Evolutionary conservation across 2,797 vertebrate species (phyloP), one percentile per base, ranked within the genome.

Genomic region (Darevskia nairensis): DNA sequence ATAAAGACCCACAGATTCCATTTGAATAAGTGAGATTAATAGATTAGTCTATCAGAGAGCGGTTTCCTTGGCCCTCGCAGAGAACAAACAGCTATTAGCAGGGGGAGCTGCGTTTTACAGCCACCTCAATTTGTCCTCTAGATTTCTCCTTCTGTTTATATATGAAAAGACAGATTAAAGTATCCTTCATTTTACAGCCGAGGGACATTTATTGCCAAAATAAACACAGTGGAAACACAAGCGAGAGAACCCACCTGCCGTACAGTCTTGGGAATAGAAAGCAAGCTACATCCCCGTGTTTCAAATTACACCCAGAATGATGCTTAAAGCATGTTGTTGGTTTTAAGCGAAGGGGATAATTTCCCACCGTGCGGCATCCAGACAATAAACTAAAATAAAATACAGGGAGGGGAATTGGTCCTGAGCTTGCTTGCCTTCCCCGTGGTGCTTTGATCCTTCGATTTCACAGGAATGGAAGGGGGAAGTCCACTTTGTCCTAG

Each of bases 41-140:
- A 17, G 15, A 80, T 80, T 80, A 46, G 23, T 23, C 35, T 25
- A 41, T 35, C 15, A 11, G 29, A 1, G 11, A 69, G 35, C 11
- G n/a, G 25, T 8, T 59, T 55, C 15, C 7, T 19, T n/a, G 32
- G 9, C 35, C 61, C 50, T 41, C 8, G 8, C 27, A 46, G 74
- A 74, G 29, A 69, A 27, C 78, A 81, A 72, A 81, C 32, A 61
- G 69, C 50, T 72, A 11, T 59, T 74, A 74, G 25, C 1, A 55
- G 50, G 15, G 50, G 66, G 41, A 15, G 78, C 21, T 6, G 46
- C 2, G 19, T 81, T 81, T 74, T 61, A 74, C 8, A 32, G 25
- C 35, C 68, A 72, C 68, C 50, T 87, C 78, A 80, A 44, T 81
- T 72, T 81, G 78, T 87, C 86, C 68, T 74, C 46, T 61, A 80